Evolutionary conservation across 2,113 vertebrate species (phyloP).

Genomic region (Scatophagus argus): DNA sequence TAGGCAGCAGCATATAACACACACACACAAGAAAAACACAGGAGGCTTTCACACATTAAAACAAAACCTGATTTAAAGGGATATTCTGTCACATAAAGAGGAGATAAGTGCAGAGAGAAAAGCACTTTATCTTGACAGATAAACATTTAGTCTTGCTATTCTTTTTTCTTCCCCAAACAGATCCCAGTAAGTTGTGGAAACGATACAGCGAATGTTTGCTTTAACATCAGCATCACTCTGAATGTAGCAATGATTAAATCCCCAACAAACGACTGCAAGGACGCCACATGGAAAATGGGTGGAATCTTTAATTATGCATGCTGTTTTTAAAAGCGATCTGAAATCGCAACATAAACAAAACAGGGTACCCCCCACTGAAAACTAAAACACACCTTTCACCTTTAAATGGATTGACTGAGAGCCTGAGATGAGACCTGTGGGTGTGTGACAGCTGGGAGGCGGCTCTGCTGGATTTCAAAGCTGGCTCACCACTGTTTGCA

Average conservation of each 20-base stretch:
- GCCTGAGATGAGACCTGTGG: background rate
- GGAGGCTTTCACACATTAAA: constrained; percentile 37
- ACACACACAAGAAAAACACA: constrained; percentile 19
- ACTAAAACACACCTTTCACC: constrained; percentile 58
- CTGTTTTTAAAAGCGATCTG: constrained; percentile 48
- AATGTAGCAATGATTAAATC: background rate
- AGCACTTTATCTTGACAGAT: background rate
- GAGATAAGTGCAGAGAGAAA: background rate
- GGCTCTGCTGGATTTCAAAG: background rate
- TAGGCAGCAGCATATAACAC: constrained; percentile 33
- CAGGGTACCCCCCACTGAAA: constrained; percentile 2
- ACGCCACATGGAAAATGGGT: constrained; percentile 14
- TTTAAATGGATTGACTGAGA: constrained; percentile 6
- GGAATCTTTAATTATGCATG: constrained; percentile 39
- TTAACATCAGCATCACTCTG: background rate
- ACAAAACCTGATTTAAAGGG: constrained; percentile 2
- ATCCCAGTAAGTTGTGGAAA: background rate
- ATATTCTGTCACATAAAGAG: background rate
- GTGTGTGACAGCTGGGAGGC: constrained; percentile 33
- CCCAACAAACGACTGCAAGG: background rate
- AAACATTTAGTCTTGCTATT: background rate
- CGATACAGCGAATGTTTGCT: background rate
- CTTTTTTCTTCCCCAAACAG: background rate
- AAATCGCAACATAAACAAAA: constrained; percentile 53
- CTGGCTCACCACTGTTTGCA: background rate